These are phyloP conservation scores for Charadrius vociferus DNA, from an alignment of 2,113 vertebrate species.

Conservation along the genomic window DNA sequence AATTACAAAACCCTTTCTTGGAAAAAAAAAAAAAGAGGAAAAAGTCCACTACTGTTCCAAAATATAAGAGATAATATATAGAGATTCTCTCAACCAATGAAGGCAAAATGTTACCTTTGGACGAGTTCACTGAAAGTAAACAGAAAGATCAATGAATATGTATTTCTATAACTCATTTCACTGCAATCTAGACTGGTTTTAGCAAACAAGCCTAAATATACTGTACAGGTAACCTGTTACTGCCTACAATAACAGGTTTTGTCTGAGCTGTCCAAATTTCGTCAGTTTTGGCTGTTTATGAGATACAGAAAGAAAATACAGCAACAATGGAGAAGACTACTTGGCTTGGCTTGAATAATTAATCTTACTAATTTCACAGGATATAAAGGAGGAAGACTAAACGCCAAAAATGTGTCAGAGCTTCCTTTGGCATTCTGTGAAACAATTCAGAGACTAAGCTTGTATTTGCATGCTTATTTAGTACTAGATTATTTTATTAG, in stretches of 20 bases:
- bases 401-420: not conserved
- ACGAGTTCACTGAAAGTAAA: not conserved
- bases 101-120: not conserved
- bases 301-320: not conserved
- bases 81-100: not conserved
- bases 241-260: not conserved
- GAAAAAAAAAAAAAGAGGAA: not conserved
- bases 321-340: not conserved
- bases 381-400: not conserved
- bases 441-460: not conserved
- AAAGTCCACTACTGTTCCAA: not conserved
- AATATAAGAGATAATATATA: not conserved
- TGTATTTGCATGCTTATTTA: not conserved
- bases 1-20: not conserved
- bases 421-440: not conserved
- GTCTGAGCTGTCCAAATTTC: not conserved
- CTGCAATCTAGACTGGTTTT: not conserved
- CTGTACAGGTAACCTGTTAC: not conserved
- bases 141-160: not conserved
- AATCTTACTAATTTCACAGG: not conserved
- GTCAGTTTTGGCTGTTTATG: not conserved
- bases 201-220: not conserved
- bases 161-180: not conserved
- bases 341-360: not conserved
- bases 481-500: not conserved